Evolutionary conservation across 2,113 vertebrate species (phyloP), one percentile per base, ranked within the genome.

Genomic region (Chinchilla lanigera): DNA sequence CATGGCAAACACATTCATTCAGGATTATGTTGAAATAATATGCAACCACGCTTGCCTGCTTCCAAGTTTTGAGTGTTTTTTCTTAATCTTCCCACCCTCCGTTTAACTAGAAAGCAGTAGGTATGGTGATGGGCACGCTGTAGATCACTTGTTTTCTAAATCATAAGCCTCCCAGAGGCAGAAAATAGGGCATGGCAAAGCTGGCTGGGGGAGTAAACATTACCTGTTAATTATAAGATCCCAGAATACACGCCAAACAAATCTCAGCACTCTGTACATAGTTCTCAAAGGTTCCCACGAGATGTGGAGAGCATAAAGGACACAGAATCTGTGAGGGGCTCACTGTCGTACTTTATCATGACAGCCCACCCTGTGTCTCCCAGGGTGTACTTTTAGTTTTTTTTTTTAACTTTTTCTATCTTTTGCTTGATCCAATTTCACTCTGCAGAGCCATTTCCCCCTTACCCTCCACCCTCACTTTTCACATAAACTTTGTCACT

Each of bases 21-120:
- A 12, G 50, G 0, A 0, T 24, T 38, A 4, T 52, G 24, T 33
- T 44, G 1, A 41, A 17, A n/a, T n/a, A n/a, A 20, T 47, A 3
- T 2, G 4, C 10, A 10, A 50, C 17, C 50, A 2, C 19, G 44
- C 35, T 17, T 41, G 85, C 47, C 13, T 5, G 14, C 8, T 5
- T 30, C 28, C 10, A 7, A 0, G 20, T 13, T 38, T 30, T 17
- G 47, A 24, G 16, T 30, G 19, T 52, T 16, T 86, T 86, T 61
- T 16, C 20, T 82, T n/a, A 44, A 65, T 14, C 6, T 71, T 7
- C 28, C 10, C 33, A 28, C 26, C 19, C 6, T n/a, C 44, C 3
- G 3, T 50, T 60, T 63, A 65, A 26, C 78, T 8, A 28, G 47
- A 63, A 13, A 65, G 56, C 44, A 28, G 0, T 4, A 7, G 7